Percentiles rank a stretch among this genome's conserved stretches.
Conservation (phyloP, 23 tunicate genomes). For the Trididemnum nubilum region DNA sequence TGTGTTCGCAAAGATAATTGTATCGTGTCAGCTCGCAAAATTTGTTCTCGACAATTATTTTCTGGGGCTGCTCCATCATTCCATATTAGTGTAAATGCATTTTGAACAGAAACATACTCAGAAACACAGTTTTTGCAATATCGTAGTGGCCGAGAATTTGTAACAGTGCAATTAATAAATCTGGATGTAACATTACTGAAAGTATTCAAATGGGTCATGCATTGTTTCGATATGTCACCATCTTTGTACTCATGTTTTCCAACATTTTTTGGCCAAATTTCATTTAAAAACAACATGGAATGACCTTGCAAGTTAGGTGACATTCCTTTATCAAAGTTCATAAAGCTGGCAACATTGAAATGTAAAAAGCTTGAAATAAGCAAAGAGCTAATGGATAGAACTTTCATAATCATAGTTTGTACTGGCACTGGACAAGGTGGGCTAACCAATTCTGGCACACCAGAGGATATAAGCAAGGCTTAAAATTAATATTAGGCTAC, state of each 20-base stretch:
- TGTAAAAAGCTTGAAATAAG: too few species aligned
- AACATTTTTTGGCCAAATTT: too few species aligned
- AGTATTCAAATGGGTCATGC: not conserved
- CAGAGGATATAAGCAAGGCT: too few species aligned
- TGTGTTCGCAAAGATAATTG: constrained; percentile 55
- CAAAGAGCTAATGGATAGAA: too few species aligned
- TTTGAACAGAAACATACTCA: constrained; percentile 37
- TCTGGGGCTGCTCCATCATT: constrained; percentile 15
- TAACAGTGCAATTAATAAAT: constrained; percentile 59
- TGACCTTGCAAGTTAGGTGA: too few species aligned
- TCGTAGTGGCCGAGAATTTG: constrained; percentile 69
- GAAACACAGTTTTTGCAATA: constrained; percentile 73
- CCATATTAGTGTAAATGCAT: constrained; percentile 24
- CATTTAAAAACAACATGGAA: too few species aligned
- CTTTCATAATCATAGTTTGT: too few species aligned
- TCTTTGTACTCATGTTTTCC: not conserved
- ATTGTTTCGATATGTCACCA: not conserved
- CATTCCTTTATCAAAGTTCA: too few species aligned
- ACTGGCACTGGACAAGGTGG: too few species aligned
- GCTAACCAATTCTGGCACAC: too few species aligned
- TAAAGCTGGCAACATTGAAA: too few species aligned
- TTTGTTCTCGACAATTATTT: constrained; percentile 44
- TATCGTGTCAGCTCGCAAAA: constrained; percentile 75
- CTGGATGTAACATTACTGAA: constrained; percentile 63
- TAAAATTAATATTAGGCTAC: too few species aligned